Conservation (phyloP, 2,888 invertebrate genomes). For the Tolmerus cingulatus region DNA sequence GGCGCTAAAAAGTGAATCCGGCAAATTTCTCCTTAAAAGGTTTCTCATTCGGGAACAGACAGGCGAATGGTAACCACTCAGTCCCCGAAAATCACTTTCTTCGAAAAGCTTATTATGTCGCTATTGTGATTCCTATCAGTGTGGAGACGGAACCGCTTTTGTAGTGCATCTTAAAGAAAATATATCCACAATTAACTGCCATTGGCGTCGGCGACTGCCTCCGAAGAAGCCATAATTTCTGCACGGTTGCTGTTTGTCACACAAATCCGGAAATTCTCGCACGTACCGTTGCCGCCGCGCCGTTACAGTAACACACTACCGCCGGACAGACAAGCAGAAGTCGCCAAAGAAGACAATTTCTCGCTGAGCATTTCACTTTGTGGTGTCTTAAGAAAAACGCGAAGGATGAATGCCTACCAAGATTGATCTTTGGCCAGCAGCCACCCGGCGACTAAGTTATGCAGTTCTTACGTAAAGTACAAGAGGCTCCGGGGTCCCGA, state of each 20-base stretch:
- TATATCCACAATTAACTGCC: neutral
- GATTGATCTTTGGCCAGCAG: neutral
- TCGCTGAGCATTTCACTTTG: neutral
- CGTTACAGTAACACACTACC: slow-evolving; percentile 11
- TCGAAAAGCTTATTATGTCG: slow-evolving; percentile 9
- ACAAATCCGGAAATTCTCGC: slow-evolving; percentile 35
- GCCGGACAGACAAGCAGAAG: neutral
- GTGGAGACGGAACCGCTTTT: neutral
- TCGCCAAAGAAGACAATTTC: slow-evolving; percentile 1
- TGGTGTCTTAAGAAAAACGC: neutral
- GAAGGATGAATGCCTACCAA: neutral
- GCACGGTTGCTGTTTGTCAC: slow-evolving; percentile 19
- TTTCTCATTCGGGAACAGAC: neutral
- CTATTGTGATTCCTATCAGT: neutral
- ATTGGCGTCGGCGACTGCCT: neutral
- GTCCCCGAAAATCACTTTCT: slow-evolving; percentile 23
- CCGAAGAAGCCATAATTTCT: slow-evolving; percentile 4
- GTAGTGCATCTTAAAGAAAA: neutral
- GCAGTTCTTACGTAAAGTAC: slow-evolving; percentile 13
- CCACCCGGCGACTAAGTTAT: neutral
- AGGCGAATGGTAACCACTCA: slow-evolving; percentile 3
- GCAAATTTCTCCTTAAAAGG: neutral
- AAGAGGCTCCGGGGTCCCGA: neutral
- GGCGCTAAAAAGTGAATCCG: neutral
- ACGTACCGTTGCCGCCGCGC: neutral